A percentile compares a stretch with the other conserved stretches of the same genome.
These are phyloP conservation scores for Cephus rjabovi DNA, from an alignment of 2,888 invertebrate species.

Conservation along the genomic window DNA sequence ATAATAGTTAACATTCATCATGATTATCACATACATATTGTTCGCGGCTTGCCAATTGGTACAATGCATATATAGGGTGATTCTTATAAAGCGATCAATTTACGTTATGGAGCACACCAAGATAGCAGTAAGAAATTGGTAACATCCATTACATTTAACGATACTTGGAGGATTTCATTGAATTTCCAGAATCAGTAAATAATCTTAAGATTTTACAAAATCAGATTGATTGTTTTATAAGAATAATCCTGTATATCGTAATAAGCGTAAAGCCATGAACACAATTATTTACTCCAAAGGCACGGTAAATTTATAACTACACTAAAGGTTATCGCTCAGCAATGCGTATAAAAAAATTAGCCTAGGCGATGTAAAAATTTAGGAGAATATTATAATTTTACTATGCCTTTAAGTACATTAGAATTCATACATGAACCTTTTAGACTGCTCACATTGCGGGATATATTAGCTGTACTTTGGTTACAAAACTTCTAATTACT, in stretches of 20 bases:
- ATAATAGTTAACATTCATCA: slow-evolving; percentile 20
- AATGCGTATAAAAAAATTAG: not conserved
- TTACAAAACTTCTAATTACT: not conserved
- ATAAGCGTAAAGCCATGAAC: slow-evolving; percentile 34
- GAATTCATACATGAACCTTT: not conserved
- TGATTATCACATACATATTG: slow-evolving; percentile 22
- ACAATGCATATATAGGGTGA: not conserved
- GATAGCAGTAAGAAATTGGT: not conserved
- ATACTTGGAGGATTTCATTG: not conserved
- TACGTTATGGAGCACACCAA: not conserved
- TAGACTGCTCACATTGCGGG: not conserved
- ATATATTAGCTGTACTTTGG: not conserved
- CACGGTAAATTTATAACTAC: slow-evolving; percentile 33
- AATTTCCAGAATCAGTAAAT: not conserved
- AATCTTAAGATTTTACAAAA: not conserved
- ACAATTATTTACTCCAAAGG: slow-evolving; percentile 40
- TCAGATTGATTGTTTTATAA: not conserved
- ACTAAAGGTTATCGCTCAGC: not conserved
- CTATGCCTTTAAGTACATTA: not conserved
- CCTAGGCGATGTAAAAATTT: not conserved
- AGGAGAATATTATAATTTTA: slow-evolving; percentile 6
- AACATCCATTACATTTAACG: not conserved
- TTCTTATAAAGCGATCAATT: not conserved
- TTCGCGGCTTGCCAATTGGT: slow-evolving; percentile 19
- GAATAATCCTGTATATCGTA: not conserved